Base-by-base conservation (phyloP, 2,797 vertebrate species). In the Todus mexicanus region DNA sequence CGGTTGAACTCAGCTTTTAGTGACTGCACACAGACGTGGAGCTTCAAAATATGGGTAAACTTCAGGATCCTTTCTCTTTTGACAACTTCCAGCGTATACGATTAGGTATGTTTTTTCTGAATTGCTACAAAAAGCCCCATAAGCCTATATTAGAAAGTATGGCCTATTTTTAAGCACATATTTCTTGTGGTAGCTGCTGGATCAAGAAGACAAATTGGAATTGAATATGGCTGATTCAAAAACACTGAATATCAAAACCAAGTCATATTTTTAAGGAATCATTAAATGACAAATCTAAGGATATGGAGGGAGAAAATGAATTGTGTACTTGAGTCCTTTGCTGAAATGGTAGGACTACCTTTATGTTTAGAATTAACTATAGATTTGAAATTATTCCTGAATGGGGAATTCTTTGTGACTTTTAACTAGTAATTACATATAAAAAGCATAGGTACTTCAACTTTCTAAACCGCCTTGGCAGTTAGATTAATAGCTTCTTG, bases 401-500 rank as follows among this genome's bases (percentile, higher is more conserved):
- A 76, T 9, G 50, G 33, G 7, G 9, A 5, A 57, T 53, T 79
- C 29, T 68, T 72, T 76, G 51, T 53, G 38, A 11, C 19, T 74
- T 84, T 93, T 81, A 37, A 45, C 37, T 56, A 84, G 47, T 63
- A 73, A 60, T 66, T 70, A 79, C 66, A 94, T 96, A 29, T 89
- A 63, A 86, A 91, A 83, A 80, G 33, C 48, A 37, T 8, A 66
- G n/a, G 16, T 84, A 71, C 45, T 91, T 87, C 82, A 87, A 73
- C 48, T 87, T 95, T 89, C 53, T 45, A 21, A 84, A 72, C 54
- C 66, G 87, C 69, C 50, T 35, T 90, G 79, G 79, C 84, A 92
- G n/a, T n/a, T 59, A 91, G 87, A 72, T 94, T 87, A 93, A 93
- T 87, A 65, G 23, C 43, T 75, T 68, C 75, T 92, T 92, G 76